phyloP scores from a whole-genome alignment of 23 tunicate species.

The Styela plicata region DNA sequence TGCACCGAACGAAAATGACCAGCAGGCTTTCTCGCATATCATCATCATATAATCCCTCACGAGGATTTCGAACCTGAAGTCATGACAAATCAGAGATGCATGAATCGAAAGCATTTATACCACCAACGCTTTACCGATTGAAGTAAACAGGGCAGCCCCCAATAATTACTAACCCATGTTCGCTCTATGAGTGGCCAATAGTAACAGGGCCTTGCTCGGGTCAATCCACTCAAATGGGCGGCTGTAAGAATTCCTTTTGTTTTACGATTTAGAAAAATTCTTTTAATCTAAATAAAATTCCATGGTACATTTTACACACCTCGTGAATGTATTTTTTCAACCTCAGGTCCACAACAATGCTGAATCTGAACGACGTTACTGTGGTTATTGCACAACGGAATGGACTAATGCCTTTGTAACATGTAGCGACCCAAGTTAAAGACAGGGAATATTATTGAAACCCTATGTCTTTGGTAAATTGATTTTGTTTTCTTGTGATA shows the following conservation, averaged over 20 bases:
- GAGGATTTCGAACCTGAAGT: no score
- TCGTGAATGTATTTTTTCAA: not conserved
- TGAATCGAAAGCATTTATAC: no score
- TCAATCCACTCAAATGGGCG: not conserved
- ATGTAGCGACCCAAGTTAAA: not conserved
- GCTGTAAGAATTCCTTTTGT: not conserved
- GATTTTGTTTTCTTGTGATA: no score
- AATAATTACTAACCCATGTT: no score
- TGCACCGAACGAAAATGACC: no score
- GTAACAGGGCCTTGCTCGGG: no score
- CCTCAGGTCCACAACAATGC: not conserved
- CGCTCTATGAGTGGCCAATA: no score
- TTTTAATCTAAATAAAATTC: not conserved
- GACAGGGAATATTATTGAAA: constrained; percentile 18
- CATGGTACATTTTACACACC: not conserved
- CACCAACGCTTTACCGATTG: no score
- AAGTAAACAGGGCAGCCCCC: no score
- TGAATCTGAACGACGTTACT: constrained; percentile 6
- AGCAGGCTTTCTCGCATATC: no score
- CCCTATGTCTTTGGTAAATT: constrained; percentile 22
- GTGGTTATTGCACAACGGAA: constrained; percentile 20
- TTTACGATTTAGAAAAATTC: not conserved
- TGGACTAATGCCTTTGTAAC: constrained; percentile 9
- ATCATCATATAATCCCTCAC: no score
- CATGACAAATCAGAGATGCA: no score